A percentile compares a stretch with the other conserved stretches of the same genome.
phyloP scores from a whole-genome alignment of 1,140 invertebrate genomes.

The Listronotus oregonensis region DNA sequence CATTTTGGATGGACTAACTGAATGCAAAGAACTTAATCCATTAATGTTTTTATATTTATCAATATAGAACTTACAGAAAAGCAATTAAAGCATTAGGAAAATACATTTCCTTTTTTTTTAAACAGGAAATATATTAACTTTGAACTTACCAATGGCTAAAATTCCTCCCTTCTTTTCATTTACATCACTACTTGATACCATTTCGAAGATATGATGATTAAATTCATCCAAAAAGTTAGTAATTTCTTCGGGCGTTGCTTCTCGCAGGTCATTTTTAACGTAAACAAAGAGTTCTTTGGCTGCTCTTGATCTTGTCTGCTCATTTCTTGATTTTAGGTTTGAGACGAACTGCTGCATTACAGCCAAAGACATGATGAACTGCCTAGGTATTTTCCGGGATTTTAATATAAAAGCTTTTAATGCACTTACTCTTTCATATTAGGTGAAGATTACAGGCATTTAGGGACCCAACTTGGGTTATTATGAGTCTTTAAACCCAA shows the following conservation, averaged over 20 bases:
- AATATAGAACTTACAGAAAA: no score
- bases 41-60: no score
- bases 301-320: constrained; percentile 82
- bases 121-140: no score
- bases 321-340: constrained; percentile 86
- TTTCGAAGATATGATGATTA: constrained; percentile 93
- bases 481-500: no score
- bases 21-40: no score
- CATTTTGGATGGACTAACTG: no score
- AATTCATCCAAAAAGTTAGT: constrained; percentile 92
- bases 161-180: constrained; percentile 96
- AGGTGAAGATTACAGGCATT: no score
- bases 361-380: constrained; percentile 61
- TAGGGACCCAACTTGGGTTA: no score
- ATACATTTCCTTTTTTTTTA: no score
- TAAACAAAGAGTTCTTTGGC: constrained; percentile 87
- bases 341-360: constrained; percentile 80
- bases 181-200: constrained; percentile 90
- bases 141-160: constrained; percentile 80
- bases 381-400: constrained; percentile 51
- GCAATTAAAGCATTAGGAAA: no score
- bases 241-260: constrained; percentile 90
- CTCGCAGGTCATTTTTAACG: constrained; percentile 89
- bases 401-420: constrained; percentile 30
- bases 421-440: no score